phyloP scores from a whole-genome alignment of 2,888 invertebrate species.

The Tenthredo notha region DNA sequence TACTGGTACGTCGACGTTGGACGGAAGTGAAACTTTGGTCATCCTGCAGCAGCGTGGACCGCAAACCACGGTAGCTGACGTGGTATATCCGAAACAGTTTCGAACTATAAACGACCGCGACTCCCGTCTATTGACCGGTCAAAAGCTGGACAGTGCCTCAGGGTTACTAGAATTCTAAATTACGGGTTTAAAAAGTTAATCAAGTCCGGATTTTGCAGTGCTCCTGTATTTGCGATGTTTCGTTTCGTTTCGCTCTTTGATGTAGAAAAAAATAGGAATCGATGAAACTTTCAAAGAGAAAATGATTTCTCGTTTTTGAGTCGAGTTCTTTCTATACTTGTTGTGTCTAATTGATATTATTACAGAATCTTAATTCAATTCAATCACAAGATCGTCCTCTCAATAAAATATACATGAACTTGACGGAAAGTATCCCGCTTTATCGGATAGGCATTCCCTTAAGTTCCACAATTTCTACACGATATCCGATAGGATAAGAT shows the following conservation, averaged over 20 bases:
- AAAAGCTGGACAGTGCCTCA: slow-evolving; percentile 3
- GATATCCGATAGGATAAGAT: slow-evolving; percentile 23
- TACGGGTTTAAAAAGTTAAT: slow-evolving; percentile 1
- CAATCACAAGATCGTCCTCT: not conserved
- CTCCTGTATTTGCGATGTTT: not conserved
- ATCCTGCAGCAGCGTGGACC: slow-evolving; percentile 35
- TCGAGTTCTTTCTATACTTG: not conserved
- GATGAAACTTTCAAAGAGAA: not conserved
- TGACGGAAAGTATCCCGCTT: slow-evolving; percentile 5
- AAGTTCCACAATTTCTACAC: not conserved
- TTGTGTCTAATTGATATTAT: not conserved
- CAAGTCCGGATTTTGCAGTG: not conserved
- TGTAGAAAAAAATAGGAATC: not conserved
- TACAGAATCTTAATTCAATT: not conserved
- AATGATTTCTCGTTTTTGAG: not conserved
- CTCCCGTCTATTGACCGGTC: slow-evolving; percentile 44
- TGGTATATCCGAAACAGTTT: slow-evolving; percentile 59
- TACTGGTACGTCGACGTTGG: not conserved
- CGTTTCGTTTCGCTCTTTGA: not conserved
- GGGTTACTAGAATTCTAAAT: not conserved
- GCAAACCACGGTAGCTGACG: slow-evolving; percentile 59
- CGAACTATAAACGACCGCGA: slow-evolving; percentile 61
- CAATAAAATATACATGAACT: slow-evolving; percentile 2
- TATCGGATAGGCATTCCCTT: not conserved
- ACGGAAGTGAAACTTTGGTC: slow-evolving; percentile 48